A percentile compares a stretch with the other conserved stretches of the same genome.
Evolutionary conservation across 2,113 vertebrate species (phyloP).

Genomic region (Motacilla alba): DNA sequence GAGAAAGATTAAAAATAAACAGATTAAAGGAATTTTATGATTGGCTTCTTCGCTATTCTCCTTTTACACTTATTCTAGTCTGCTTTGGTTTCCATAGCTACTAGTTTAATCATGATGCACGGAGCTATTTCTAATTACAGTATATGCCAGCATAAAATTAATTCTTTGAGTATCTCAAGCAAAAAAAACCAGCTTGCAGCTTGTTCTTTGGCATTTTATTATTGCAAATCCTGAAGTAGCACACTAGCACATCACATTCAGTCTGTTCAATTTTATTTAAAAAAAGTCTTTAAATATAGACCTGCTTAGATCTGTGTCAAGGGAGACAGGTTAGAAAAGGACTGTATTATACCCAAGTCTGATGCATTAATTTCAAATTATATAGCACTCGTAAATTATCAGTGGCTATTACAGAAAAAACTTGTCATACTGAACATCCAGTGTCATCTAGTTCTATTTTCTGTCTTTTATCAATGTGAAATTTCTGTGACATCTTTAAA

Average conservation of each 20-base stretch:
- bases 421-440: background rate
- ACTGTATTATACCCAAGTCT: background rate
- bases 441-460: background rate
- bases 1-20: conserved; percentile 57
- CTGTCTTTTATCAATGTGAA: background rate
- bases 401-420: background rate
- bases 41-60: conserved; percentile 59
- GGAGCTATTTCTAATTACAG: conserved; percentile 80
- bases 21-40: conserved; percentile 57
- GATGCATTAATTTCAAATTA: background rate
- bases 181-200: conserved; percentile 62
- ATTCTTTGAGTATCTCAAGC: conserved; percentile 73
- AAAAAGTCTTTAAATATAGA: conserved; percentile 24
- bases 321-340: background rate
- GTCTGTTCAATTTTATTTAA: conserved; percentile 58
- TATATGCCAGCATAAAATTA: conserved; percentile 79
- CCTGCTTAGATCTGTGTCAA: conserved; percentile 13
- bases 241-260: conserved; percentile 43
- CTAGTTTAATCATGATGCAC: conserved; percentile 77
- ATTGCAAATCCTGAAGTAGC: conserved; percentile 52
- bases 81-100: conserved; percentile 78
- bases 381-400: background rate
- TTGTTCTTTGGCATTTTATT: conserved; percentile 70
- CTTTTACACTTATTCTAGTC: conserved; percentile 62
- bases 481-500: background rate